phyloP scores from a whole-genome alignment of 2,113 vertebrate species.

The Cryptoleucopteryx plumbea region DNA sequence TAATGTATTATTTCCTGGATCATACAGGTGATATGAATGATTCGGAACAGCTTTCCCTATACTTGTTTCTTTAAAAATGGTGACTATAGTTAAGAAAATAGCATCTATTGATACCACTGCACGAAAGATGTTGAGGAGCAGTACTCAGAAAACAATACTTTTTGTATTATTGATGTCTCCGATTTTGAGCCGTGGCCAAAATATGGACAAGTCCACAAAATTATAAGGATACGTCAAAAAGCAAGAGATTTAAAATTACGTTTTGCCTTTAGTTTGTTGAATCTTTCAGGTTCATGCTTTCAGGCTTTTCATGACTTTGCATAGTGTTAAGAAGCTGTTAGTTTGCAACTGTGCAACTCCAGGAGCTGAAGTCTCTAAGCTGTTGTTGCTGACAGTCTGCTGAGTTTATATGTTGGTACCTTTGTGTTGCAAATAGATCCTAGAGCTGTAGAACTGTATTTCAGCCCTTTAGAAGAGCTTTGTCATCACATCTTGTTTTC shows the following conservation, averaged over 20 bases:
- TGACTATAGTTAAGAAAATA: neutral
- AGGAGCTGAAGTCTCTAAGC: neutral
- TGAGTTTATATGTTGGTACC: neutral
- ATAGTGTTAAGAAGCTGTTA: neutral
- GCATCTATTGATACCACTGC: neutral
- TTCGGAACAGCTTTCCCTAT: neutral
- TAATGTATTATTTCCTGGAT: neutral
- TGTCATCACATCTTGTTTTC: neutral
- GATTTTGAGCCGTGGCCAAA: neutral
- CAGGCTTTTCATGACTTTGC: neutral
- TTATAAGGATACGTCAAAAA: neutral
- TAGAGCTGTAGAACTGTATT: neutral
- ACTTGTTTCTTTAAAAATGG: neutral
- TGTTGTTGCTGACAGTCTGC: accelerated
- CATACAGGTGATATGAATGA: neutral
- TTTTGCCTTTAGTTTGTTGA: neutral
- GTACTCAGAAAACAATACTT: neutral
- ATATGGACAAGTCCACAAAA: neutral
- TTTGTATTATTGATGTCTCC: neutral
- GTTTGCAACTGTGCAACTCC: neutral
- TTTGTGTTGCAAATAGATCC: neutral
- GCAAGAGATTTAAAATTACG: neutral
- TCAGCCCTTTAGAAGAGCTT: neutral
- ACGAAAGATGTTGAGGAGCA: neutral
- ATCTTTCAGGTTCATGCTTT: neutral